phyloP scores from a whole-genome alignment of 1,140 invertebrate species.

The Zophobas atratus region DNA sequence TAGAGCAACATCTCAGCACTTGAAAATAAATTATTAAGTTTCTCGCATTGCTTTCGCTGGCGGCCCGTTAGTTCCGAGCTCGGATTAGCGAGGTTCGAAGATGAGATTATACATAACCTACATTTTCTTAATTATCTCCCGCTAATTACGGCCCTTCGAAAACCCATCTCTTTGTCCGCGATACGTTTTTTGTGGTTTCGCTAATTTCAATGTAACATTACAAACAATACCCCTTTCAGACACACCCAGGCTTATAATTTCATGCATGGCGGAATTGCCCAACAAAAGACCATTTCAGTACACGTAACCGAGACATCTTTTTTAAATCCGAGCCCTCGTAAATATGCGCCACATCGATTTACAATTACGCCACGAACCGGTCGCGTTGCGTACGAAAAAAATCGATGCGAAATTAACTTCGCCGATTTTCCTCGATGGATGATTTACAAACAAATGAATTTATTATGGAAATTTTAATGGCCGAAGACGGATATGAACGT shows the following conservation, averaged over 20 bases:
- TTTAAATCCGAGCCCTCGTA: constrained; percentile 8
- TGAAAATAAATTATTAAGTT: constrained; percentile 48
- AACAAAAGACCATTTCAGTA: constrained; percentile 29
- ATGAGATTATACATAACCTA: constrained; percentile 6
- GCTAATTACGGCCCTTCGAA: constrained; percentile 2
- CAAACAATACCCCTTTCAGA: constrained; percentile 36
- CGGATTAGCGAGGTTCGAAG: constrained; percentile 24
- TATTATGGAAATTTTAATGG: constrained; percentile 14
- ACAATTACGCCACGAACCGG: not conserved
- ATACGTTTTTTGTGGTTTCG: not conserved
- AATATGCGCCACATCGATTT: constrained; percentile 4
- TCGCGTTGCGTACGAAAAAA: not conserved
- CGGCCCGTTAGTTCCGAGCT: constrained; percentile 13
- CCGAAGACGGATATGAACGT: constrained; percentile 4
- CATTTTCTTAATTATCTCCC: constrained; percentile 12
- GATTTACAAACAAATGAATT: constrained; percentile 38
- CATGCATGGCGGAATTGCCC: constrained; percentile 27
- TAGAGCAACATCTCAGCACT: constrained; percentile 24
- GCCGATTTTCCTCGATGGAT: constrained; percentile 14
- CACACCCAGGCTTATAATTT: constrained; percentile 22
- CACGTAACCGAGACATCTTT: constrained; percentile 11
- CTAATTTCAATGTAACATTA: constrained; percentile 1
- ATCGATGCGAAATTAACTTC: constrained; percentile 6
- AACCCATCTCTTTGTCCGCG: constrained; percentile 2
- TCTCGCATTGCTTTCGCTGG: constrained; percentile 19